Percentiles rank a stretch among this genome's conserved stretches.
These are phyloP conservation scores for Leptoclinus maculatus DNA, from an alignment of 2,797 vertebrate genomes.

Conservation along the genomic window DNA sequence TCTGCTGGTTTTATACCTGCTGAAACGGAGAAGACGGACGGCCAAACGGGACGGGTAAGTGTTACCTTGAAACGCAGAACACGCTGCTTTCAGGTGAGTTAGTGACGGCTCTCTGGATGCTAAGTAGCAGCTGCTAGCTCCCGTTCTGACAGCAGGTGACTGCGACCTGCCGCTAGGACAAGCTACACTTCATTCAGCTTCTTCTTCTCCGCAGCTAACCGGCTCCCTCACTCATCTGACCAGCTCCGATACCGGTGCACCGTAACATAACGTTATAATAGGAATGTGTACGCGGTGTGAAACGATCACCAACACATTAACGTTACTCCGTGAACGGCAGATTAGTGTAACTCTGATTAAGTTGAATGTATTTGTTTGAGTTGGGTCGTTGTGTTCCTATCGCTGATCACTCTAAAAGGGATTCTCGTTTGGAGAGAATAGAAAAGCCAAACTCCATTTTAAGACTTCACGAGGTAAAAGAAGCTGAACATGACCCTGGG, in stretches of 20 bases:
- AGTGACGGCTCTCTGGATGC: not conserved
- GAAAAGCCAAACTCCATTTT: not conserved
- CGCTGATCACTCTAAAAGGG: not conserved
- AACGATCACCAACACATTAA: no score
- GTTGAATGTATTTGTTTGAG: not conserved
- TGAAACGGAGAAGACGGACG: constrained; percentile 80
- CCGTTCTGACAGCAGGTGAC: constrained; percentile 34
- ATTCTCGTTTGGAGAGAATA: not conserved
- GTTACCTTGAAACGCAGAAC: not conserved
- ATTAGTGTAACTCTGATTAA: not conserved
- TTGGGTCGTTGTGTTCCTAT: no score
- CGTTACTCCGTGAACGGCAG: not conserved
- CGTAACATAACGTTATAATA: not conserved
- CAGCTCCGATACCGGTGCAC: not conserved
- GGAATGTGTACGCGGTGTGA: not conserved
- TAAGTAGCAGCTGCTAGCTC: constrained; percentile 23
- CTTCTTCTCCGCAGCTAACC: not conserved
- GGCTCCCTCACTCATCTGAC: not conserved
- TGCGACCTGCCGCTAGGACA: not conserved
- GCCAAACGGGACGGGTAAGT: constrained; percentile 79
- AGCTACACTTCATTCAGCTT: not conserved
- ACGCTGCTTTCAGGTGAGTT: not conserved
- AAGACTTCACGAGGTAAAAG: no score
- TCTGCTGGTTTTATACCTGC: constrained; percentile 86
- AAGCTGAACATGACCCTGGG: no score